phyloP scores from a whole-genome alignment of 2,888 invertebrate species.

The Mayetiola destructor region DNA sequence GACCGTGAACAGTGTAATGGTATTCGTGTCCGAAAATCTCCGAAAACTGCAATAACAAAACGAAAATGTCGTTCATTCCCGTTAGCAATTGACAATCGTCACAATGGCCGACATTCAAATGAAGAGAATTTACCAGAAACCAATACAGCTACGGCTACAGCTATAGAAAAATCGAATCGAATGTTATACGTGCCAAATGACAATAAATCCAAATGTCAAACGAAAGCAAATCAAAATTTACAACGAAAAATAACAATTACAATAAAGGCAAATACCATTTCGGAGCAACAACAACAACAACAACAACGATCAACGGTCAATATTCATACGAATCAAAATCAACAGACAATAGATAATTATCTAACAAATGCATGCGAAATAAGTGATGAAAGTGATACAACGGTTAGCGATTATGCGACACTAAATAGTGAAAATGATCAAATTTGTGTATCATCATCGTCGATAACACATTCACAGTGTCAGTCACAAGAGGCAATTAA shows the following conservation, averaged over 20 bases:
- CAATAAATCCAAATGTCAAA: neutral
- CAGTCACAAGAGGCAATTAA: neutral
- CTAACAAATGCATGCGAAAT: neutral
- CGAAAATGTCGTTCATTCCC: constrained; percentile 7
- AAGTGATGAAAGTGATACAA: constrained; percentile 9
- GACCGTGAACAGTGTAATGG: too few relatives aligned
- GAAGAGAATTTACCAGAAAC: too few relatives aligned
- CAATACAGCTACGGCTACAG: too few relatives aligned
- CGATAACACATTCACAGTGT: neutral
- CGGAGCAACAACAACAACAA: neutral
- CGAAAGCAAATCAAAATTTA: neutral
- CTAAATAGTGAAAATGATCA: neutral
- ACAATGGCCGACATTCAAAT: neutral
- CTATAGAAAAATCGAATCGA: too few relatives aligned
- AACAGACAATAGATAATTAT: neutral
- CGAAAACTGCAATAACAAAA: neutral
- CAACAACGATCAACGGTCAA: too few relatives aligned
- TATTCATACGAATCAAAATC: neutral
- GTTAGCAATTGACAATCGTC: neutral
- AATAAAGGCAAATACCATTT: neutral
- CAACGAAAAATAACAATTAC: neutral
- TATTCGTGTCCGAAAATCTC: neutral
- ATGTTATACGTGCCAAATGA: neutral
- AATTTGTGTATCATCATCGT: too few relatives aligned
- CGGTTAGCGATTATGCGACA: constrained; percentile 6